These are phyloP conservation scores for Amblyopsis hoosieri DNA, from an alignment of 2,797 vertebrate genomes.

Conservation along the genomic window DNA sequence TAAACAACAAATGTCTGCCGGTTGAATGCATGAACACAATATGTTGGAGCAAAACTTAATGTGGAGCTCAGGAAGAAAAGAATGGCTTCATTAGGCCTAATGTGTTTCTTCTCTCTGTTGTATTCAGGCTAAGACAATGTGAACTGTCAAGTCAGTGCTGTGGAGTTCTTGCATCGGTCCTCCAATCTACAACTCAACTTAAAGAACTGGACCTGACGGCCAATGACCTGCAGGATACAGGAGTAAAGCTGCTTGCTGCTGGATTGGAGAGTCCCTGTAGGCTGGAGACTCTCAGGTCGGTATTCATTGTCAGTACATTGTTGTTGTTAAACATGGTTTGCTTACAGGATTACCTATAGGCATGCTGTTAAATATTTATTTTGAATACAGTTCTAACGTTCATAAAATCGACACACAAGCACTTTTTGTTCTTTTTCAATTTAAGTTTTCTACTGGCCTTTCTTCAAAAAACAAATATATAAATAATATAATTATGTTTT, in stretches of 20 bases:
- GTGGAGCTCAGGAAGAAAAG: no score
- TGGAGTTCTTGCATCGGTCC: slow-evolving; percentile 6
- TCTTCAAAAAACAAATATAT: no score
- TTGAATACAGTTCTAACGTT: no score
- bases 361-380: no score
- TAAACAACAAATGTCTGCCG: no score
- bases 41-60: no score
- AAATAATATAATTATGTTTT: no score
- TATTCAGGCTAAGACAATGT: slow-evolving; percentile 6
- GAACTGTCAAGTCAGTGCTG: slow-evolving; percentile 3
- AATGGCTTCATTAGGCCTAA: neutral
- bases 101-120: neutral
- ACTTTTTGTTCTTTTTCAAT: no score
- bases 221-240: neutral
- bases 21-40: no score
- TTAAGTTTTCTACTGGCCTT: no score
- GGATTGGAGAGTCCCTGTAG: slow-evolving; percentile 6
- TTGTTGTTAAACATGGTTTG: neutral
- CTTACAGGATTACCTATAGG: no score
- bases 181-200: slow-evolving; percentile 1
- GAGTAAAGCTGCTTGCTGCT: slow-evolving; percentile 2
- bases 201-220: slow-evolving; percentile 12
- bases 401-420: no score
- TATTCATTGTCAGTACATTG: neutral
- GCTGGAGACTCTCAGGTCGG: slow-evolving; percentile 8